Percentiles rank a stretch among this genome's conserved stretches.
These are phyloP conservation scores for Cantharis lateralis DNA, from an alignment of 2,888 invertebrate genomes.

Conservation along the genomic window DNA sequence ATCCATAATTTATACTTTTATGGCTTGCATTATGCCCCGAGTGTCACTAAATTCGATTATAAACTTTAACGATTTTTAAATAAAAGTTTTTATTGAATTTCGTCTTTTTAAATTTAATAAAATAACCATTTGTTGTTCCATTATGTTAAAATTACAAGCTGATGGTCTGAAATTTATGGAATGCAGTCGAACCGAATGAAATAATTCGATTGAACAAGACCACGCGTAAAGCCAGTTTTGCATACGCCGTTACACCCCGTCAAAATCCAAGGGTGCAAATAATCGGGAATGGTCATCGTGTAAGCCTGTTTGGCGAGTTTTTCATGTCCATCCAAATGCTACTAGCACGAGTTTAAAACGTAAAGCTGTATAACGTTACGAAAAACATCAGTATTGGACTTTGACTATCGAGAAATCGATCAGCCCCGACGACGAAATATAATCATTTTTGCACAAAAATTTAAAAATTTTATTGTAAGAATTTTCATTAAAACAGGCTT, in stretches of 20 bases:
- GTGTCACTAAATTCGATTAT: not conserved
- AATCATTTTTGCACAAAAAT: too few species aligned
- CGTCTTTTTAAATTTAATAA: not conserved
- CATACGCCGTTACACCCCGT: not conserved
- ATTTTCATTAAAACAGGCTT: too few species aligned
- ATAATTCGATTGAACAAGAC: constrained; percentile 20
- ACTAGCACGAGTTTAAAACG: not conserved
- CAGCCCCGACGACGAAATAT: too few species aligned
- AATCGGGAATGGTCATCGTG: not conserved
- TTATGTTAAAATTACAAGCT: constrained; percentile 1
- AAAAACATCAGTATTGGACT: too few species aligned
- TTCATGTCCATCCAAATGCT: not conserved
- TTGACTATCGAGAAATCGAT: too few species aligned
- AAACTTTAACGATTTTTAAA: not conserved
- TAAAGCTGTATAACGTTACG: too few species aligned
- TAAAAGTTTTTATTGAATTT: not conserved
- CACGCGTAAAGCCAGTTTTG: constrained; percentile 25
- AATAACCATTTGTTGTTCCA: not conserved
- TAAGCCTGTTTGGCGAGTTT: not conserved
- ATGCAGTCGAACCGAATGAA: not conserved
- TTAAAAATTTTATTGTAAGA: too few species aligned
- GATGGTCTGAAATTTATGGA: not conserved
- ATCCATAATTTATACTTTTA: constrained; percentile 25
- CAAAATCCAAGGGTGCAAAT: not conserved
- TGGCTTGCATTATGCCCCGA: not conserved